Conservation (phyloP, 2,888 invertebrate genomes). For the Protodeltote pygarga region DNA sequence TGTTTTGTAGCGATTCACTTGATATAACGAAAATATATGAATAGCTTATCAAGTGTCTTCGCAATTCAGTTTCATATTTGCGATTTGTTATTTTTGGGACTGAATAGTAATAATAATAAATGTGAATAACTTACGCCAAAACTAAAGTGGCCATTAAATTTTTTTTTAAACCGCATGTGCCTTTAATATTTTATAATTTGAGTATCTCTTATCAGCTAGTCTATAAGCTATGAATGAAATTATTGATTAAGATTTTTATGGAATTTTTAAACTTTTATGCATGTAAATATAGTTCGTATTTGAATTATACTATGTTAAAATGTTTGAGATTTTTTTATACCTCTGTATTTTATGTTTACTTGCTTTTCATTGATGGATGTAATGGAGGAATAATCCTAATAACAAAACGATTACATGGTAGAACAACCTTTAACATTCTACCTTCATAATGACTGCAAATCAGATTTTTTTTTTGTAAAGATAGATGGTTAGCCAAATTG, state of each 20-base stretch:
- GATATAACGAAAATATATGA: neutral
- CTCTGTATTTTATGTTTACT: constrained; percentile 26
- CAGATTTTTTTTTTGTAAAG: no score
- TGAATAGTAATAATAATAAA: constrained; percentile 24
- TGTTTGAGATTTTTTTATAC: constrained; percentile 46
- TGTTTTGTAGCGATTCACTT: neutral
- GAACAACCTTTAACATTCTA: constrained; percentile 44
- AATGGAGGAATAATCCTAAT: constrained; percentile 25
- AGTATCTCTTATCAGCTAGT: constrained; percentile 46
- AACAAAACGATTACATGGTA: neutral
- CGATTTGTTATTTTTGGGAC: constrained; percentile 17
- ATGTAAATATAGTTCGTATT: constrained; percentile 33
- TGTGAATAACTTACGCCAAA: neutral
- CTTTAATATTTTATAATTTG: constrained; percentile 20
- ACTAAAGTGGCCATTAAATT: no score
- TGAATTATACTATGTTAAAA: constrained; percentile 27
- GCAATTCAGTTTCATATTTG: constrained; percentile 15
- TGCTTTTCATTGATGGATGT: constrained; percentile 2
- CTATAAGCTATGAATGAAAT: constrained; percentile 34
- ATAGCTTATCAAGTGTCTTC: constrained; percentile 14
- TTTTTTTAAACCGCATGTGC: constrained; percentile 24
- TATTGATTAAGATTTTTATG: constrained; percentile 18
- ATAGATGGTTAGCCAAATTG: no score
- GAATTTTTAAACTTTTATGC: constrained; percentile 8
- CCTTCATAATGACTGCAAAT: neutral